Evolutionary conservation across 2,888 invertebrate species (phyloP), one percentile per base, ranked within the genome.

Genomic region (Drosophila merina): DNA sequence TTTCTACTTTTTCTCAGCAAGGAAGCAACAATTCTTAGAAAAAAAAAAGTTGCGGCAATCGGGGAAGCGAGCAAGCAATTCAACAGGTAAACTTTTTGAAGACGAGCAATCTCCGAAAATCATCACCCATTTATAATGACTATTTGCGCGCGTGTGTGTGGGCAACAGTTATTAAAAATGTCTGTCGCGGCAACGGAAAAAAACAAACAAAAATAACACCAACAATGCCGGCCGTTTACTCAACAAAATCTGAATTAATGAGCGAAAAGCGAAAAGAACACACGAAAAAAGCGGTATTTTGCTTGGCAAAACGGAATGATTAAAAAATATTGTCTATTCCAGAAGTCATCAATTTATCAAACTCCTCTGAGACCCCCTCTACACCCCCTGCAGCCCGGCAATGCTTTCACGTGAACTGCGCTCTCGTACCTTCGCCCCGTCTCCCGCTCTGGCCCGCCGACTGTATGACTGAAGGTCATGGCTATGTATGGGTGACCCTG

Each of bases 151-250:
- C 45, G 40, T 25, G 31, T 48, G 51, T 45, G 40, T 49, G 81
- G 57, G 58, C 58, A 54, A 63, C 59, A 68, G 64, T 68, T 76
- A 86, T 68, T 73, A 86, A 71, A 83, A 79, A 79, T 79, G 77
- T 86, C 75, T 78, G 81, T 73, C 64, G 50, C 73, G 55, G 52
- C 28, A 60, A 62, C 59, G 60, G 63, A 75, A 52, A 72, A 63
- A 69, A 56, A 66, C 69, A 64, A 67, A 44, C 52, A 42, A 64
- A 30, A 51, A 44, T 10, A 58, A 31, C 33, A 58, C 56, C 38
- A 56, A 64, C 49, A 42, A 33, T 36, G 72, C 72, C 49, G 72
- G 67, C 72, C 44, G 49, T 50, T 57, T 26, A 44, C 28, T 4
- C 59, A 30, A 71, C 70, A 71, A 69, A 49, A 67, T 42, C 45